Base-by-base conservation (phyloP, 2,888 invertebrate genomes). In the Aelia acuminata region DNA sequence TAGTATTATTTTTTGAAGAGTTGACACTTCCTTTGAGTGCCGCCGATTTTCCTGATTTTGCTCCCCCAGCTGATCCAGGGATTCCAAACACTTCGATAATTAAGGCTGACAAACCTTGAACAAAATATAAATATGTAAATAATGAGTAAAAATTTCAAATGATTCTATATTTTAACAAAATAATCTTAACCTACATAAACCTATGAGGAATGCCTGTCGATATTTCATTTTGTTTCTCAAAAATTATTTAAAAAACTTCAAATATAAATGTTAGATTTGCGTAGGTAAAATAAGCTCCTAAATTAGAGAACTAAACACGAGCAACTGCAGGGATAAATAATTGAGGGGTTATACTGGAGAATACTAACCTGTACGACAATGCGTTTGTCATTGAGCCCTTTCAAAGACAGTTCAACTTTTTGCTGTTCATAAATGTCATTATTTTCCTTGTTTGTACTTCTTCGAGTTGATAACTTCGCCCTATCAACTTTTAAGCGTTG, bases 341-440 rank as follows among this genome's bases (percentile, higher is more conserved):
- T 80, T 80, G 43, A 11, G 47, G 43, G 43, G 80, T 80, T 80
- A 80, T 11, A 22, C 22, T 43, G 10, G 43, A 49, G 85, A 49
- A 85, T 85, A 50, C 53, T 85, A 85, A 85, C 85, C 85, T 85
- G 49, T 85, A 85, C 85, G 10, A 50, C 35, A 53, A 84, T 84
- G 84, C 39, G 84, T 57, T 57, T 57, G 57, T 84, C 84, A 84
- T 48, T 47, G 84, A 47, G 35, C 49, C 53, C 31, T 85, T 47
- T 85, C 85, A 43, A 47, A 75, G 39, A n/a, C 43, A 80, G 43
- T 80, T 80, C 35, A 43, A 80, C 13, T 80, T 39, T 43, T 22
- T 80, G 80, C n/a, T 43, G 80, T 11, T n/a, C 3, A 13, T 80
- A 80, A 80, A 39, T 39, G 80, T 22, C 20, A 43, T 22, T 47